phyloP scores from a whole-genome alignment of 2,888 invertebrate genomes.

The Sycophila texana region DNA sequence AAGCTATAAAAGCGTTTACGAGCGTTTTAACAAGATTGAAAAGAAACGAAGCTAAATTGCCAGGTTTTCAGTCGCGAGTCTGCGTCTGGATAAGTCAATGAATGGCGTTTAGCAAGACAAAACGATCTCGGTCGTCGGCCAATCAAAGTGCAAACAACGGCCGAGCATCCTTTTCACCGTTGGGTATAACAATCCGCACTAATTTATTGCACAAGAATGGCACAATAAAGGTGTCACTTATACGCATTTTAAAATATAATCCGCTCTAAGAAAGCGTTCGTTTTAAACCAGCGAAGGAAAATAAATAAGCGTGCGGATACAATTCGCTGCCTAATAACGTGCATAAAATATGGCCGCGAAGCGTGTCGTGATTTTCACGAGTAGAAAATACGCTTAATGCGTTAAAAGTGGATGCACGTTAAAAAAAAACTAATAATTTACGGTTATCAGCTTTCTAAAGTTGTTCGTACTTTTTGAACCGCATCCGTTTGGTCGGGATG shows the following conservation, averaged over 20 bases:
- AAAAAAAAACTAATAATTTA: no score
- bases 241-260: constrained; percentile 17
- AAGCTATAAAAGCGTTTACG: constrained; percentile 38
- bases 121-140: constrained; percentile 31
- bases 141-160: constrained; percentile 45
- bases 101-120: constrained; percentile 31
- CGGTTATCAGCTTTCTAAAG: neutral
- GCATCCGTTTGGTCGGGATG: neutral
- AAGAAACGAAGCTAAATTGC: constrained; percentile 21
- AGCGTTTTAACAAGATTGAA: constrained; percentile 35
- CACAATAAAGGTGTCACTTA: constrained; percentile 33
- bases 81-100: constrained; percentile 3
- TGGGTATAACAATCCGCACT: constrained; percentile 1
- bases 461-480: neutral
- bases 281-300: neutral
- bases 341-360: no score
- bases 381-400: no score
- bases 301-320: no score
- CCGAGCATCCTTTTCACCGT: constrained; percentile 18
- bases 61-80: constrained; percentile 25
- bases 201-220: constrained; percentile 20
- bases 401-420: no score
- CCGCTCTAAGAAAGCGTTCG: neutral
- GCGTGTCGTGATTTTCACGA: no score
- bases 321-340: no score